phyloP scores from a whole-genome alignment of 2,888 invertebrate genomes.

The Cotesia congregata region DNA sequence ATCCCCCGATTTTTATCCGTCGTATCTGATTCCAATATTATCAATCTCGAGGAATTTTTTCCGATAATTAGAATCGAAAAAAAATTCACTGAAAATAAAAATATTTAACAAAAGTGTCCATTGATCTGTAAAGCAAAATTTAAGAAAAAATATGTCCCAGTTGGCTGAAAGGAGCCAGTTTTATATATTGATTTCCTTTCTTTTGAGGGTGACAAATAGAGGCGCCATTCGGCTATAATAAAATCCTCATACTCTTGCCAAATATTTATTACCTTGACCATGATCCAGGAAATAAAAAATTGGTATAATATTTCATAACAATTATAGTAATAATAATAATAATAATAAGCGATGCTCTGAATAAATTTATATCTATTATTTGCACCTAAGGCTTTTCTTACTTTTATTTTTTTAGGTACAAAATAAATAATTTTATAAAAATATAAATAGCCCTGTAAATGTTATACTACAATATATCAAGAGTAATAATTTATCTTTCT shows the following conservation, averaged over 20 bases:
- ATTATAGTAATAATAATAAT: background rate
- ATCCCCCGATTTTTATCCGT: background rate
- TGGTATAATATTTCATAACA: background rate
- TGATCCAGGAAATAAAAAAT: background rate
- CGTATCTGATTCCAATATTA: background rate
- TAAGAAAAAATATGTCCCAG: constrained; percentile 36
- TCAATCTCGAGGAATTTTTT: background rate
- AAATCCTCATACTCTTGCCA: background rate
- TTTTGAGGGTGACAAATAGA: constrained; percentile 29
- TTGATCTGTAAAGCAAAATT: background rate
- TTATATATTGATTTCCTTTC: constrained; percentile 51
- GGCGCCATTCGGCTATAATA: constrained; percentile 32
- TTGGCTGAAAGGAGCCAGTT: constrained; percentile 47
- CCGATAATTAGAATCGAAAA: background rate
- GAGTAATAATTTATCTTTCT: no score
- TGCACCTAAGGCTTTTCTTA: background rate
- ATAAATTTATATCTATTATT: background rate
- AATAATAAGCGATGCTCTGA: background rate
- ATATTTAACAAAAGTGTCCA: background rate
- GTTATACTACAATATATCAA: background rate
- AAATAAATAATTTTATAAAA: constrained; percentile 66
- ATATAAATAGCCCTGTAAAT: constrained; percentile 57
- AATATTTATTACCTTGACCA: constrained; percentile 16
- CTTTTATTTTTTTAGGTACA: constrained; percentile 47
- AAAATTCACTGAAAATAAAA: background rate